These are phyloP conservation scores for Gallirallus australis DNA, from an alignment of 2,797 vertebrate species.

Conservation along the genomic window DNA sequence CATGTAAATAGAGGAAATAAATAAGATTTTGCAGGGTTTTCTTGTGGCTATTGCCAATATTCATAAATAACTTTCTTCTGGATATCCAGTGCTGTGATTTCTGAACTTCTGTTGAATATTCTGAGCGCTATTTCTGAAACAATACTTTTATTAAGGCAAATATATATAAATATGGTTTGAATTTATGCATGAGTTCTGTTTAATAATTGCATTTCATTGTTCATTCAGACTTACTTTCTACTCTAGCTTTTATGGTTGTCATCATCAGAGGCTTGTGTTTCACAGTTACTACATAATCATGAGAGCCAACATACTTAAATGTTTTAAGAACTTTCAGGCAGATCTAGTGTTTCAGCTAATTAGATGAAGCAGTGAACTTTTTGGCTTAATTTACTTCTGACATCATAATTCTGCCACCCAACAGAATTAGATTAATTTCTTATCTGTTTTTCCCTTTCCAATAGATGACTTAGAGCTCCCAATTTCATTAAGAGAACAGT, in stretches of 20 bases:
- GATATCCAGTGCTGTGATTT: neutral
- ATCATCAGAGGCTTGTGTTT: conserved; percentile 14
- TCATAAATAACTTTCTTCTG: neutral
- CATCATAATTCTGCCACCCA: conserved; percentile 31
- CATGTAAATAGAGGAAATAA: neutral
- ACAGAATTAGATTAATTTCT: conserved; percentile 35
- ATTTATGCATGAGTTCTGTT: neutral
- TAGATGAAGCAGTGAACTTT: conserved; percentile 41
- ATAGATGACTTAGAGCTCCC: neutral
- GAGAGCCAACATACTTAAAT: neutral
- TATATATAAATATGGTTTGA: neutral
- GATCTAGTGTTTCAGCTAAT: conserved; percentile 56
- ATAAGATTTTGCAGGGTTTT: neutral
- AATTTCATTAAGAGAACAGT: conserved; percentile 25
- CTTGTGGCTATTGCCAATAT: neutral
- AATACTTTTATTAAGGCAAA: neutral
- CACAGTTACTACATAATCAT: conserved; percentile 9
- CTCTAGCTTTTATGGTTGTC: neutral
- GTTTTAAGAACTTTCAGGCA: conserved; percentile 45
- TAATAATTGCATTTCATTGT: conserved; percentile 8
- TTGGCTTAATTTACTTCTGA: conserved; percentile 43
- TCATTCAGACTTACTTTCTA: neutral
- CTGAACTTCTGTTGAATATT: neutral
- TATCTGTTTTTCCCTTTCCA: conserved; percentile 32
- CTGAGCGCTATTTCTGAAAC: neutral